Evolutionary conservation across 2,113 vertebrate genomes (phyloP).

Genomic region (Peucedramus taeniatus): DNA sequence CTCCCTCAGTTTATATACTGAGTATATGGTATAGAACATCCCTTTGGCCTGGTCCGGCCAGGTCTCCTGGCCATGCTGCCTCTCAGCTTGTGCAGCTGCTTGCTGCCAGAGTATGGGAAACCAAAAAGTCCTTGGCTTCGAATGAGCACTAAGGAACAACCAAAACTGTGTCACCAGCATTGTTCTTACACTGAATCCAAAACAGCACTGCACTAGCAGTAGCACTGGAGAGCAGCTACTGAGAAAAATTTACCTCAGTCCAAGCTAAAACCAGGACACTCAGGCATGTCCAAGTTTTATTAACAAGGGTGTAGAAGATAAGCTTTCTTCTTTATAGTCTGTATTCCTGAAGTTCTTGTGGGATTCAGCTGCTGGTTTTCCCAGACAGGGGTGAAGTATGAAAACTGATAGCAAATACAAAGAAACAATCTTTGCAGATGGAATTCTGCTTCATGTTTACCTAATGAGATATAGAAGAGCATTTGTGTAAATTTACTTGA

Average conservation of each 20-base stretch:
- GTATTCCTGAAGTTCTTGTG: background rate
- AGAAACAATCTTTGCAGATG: background rate
- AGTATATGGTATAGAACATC: background rate
- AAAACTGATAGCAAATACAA: background rate
- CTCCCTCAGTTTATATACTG: background rate
- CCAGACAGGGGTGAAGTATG: background rate
- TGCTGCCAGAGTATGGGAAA: background rate
- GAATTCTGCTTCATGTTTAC: background rate
- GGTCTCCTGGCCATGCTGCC: background rate
- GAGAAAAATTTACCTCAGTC: background rate
- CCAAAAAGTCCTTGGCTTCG: rapidly evolving
- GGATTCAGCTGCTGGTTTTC: background rate
- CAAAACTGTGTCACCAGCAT: background rate
- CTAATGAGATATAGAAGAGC: background rate
- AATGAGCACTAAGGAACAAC: background rate
- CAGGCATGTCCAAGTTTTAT: rapidly evolving
- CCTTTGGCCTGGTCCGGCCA: background rate
- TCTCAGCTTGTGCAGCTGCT: background rate
- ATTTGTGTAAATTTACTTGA: background rate
- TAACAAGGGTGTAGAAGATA: background rate
- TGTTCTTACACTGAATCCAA: background rate
- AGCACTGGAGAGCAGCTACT: background rate
- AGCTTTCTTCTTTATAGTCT: background rate
- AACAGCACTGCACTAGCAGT: background rate
- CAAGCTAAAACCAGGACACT: background rate